These are phyloP conservation scores for Nemotelus pantherinus DNA, from an alignment of 2,888 invertebrate genomes.

Conservation along the genomic window DNA sequence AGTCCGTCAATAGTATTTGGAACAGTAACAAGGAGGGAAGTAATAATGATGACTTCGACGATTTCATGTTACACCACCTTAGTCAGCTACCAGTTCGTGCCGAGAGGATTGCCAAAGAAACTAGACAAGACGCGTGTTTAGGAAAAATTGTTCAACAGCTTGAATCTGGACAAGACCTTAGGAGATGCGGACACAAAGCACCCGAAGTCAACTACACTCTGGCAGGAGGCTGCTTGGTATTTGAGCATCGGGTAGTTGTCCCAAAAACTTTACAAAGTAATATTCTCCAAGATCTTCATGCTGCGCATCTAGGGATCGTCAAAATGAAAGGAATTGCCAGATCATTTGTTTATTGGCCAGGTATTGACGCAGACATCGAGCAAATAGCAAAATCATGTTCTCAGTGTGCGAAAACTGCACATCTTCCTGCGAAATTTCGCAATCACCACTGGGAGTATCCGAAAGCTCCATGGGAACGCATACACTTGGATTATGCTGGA, in stretches of 20 bases:
- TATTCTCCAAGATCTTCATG: slow-evolving; percentile 13
- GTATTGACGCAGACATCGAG: slow-evolving; percentile 24
- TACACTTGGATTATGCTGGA: slow-evolving; percentile 64
- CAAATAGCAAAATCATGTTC: slow-evolving; percentile 9
- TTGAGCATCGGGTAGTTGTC: slow-evolving; percentile 27
- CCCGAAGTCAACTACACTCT: slow-evolving; percentile 7
- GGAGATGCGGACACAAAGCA: neutral
- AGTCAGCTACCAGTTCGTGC: slow-evolving; percentile 49
- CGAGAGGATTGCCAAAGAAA: slow-evolving; percentile 44
- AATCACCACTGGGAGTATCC: slow-evolving; percentile 53
- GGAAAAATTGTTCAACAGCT: slow-evolving; percentile 47
- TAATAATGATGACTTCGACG: slow-evolving; percentile 47
- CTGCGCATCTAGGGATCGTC: slow-evolving; percentile 21
- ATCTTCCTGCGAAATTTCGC: slow-evolving; percentile 7
- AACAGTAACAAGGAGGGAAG: slow-evolving; percentile 13
- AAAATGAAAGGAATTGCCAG: slow-evolving; percentile 29
- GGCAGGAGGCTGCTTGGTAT: neutral
- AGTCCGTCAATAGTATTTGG: neutral
- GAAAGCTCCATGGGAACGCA: slow-evolving; percentile 57
- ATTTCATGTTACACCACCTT: slow-evolving; percentile 48
- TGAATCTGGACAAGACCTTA: slow-evolving; percentile 28
- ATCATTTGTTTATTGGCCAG: slow-evolving; percentile 30
- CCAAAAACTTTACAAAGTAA: neutral
- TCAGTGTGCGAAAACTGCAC: slow-evolving; percentile 9
- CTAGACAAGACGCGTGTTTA: slow-evolving; percentile 44